Conservation (phyloP, 2,888 invertebrate genomes). For the Galerucella pusilla region DNA sequence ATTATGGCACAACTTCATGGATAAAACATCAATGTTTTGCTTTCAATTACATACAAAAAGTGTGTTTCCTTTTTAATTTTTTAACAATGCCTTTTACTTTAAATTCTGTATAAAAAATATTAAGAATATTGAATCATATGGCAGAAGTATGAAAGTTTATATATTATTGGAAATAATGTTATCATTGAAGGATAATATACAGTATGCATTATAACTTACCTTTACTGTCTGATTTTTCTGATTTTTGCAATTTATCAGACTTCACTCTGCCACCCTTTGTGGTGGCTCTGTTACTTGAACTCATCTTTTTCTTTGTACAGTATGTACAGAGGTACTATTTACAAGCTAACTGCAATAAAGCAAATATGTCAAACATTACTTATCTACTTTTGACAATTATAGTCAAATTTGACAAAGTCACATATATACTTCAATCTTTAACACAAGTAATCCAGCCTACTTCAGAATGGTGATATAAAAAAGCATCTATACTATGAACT, state of each 20-base stretch:
- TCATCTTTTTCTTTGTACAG: slow-evolving; percentile 76
- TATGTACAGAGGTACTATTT: slow-evolving; percentile 84
- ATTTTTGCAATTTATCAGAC: slow-evolving; percentile 63
- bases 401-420: slow-evolving; percentile 13
- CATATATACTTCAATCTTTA: neutral
- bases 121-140: too few relatives aligned
- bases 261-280: slow-evolving; percentile 70
- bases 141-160: too few relatives aligned
- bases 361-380: slow-evolving; percentile 48
- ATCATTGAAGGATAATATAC: neutral
- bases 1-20: too few relatives aligned
- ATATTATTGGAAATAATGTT: neutral
- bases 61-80: too few relatives aligned
- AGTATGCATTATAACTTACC: slow-evolving; percentile 50
- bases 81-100: too few relatives aligned
- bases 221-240: slow-evolving; percentile 61
- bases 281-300: slow-evolving; percentile 77
- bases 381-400: slow-evolving; percentile 27
- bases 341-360: slow-evolving; percentile 74
- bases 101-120: too few relatives aligned
- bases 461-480: neutral
- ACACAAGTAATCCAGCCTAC: slow-evolving; percentile 1
- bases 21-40: too few relatives aligned
- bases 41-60: too few relatives aligned
- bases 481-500: neutral